Evolutionary conservation across 2,797 vertebrate species (phyloP).

Genomic region (Pteronotus mesoamericanus): DNA sequence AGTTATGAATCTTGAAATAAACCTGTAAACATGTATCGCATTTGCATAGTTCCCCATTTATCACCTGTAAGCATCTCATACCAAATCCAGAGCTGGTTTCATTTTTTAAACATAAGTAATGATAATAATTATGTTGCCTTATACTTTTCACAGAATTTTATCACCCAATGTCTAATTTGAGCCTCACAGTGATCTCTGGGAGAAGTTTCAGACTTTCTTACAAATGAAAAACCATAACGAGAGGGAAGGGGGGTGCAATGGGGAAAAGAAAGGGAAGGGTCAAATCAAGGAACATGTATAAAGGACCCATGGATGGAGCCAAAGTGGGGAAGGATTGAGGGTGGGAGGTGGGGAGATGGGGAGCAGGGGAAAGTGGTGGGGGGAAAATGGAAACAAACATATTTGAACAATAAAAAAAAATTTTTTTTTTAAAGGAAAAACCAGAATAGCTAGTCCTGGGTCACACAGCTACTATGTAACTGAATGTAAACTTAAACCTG

Average conservation of each 20-base stretch:
- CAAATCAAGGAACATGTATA: no score
- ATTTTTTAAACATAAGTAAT: slow-evolving; percentile 61
- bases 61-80: slow-evolving; percentile 48
- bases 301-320: no score
- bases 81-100: slow-evolving; percentile 53
- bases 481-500: not conserved
- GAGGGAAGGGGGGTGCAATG: no score
- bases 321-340: no score
- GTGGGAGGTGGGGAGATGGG: no score
- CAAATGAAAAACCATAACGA: not conserved
- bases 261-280: no score
- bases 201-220: not conserved
- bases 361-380: no score
- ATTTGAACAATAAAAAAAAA: no score
- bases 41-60: slow-evolving; percentile 36
- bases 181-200: not conserved
- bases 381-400: no score
- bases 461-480: not conserved
- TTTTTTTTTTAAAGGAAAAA: not conserved
- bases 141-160: slow-evolving; percentile 32
- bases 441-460: not conserved
- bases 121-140: slow-evolving; percentile 40
- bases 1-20: slow-evolving; percentile 57
- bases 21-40: not conserved
- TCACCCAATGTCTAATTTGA: not conserved